Evolutionary conservation across 2,113 vertebrate genomes (phyloP), one percentile per base, ranked within the genome.

Genomic region (Cinclus cinclus): DNA sequence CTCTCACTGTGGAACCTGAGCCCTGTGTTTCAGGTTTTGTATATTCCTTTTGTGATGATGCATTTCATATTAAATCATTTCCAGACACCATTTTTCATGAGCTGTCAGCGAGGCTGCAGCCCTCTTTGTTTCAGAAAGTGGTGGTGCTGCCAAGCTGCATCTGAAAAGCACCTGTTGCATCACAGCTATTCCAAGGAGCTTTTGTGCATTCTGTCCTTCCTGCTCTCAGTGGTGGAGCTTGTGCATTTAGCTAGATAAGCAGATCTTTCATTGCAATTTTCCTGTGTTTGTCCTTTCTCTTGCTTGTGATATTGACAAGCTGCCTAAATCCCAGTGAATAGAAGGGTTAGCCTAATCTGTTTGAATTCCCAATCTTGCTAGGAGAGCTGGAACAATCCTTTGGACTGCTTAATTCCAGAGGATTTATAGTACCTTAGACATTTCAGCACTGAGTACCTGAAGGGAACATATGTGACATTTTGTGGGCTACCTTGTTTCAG

Each of bases 231-330:
- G 68, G n/a, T 71, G 71, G 46, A 49, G 90, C 71, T 78, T 52
- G 60, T 90, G 58, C 88, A 60, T 96, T 96, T 96, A 95, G 88
- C 92, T 90, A 94, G 90, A 96, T 96, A 96, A 96, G 90, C 95
- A 94, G 80, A 89, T 95, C 92, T 87, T 69, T 93, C 93, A 84
- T 81, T 93, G 90, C 83, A 81, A 20, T 94, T 96, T 96, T 94
- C 76, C 58, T 65, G 30, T 84, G 80, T 96, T 95, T 88, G 88
- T 95, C 86, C 90, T 89, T 95, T 93, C 83, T 96, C 65, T 93
- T 78, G 80, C 79, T 78, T 31, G 49, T 49, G 86, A 68, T 96
- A 96, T 87, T 93, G 93, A 95, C 88, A 82, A 89, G 74, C 68
- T 92, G 86, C 76, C 89, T 89, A 69, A 95, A 90, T 90, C 86